Evolutionary conservation across 2,888 invertebrate species (phyloP), one percentile per base, ranked within the genome.

Genomic region (Gymnosoma rotundatum): DNA sequence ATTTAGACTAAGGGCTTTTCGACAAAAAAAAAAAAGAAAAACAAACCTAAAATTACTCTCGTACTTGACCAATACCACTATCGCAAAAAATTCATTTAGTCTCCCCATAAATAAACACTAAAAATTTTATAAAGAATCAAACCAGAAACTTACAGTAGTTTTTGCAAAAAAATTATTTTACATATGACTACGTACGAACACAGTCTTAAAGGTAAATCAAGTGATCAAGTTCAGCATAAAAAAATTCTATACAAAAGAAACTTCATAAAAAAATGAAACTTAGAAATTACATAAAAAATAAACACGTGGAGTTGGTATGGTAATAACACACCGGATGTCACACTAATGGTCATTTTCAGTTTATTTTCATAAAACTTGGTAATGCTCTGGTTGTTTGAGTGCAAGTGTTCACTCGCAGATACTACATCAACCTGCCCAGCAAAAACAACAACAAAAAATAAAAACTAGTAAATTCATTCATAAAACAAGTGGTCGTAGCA

Each of bases 341-440:
- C 90, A 90, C 90, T 90, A 91, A 90, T 90, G 91, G 91, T 89
- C 89, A 89, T 86, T 88, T 88, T 86, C 70, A 86, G 85, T 84
- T 80, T 70, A 78, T 58, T 74, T 67, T 66, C 45, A 66, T 78
- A 50, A 60, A 56, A 74, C 80, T 67, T 66, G 70, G 14, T 50
- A 58, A 42, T 66, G 69, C 45, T 36, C 25, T 54, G 9, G 20
- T n/a, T 56, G 45, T 52, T 18, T 16, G n/a, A 38, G 52, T 60
- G 10, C 25, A 54, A 48, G n/a, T 56, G 45, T 14, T 20, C 16
- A 18, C 32, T 50, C 48, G 32, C 61, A 20, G 7, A 54, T 21
- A 54, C 76, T 25, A 67, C 9, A 21, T 36, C 12, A 32, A 32
- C 16, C 25, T 66, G 21, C 16, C 72, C 21, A 70, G 61, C 73